Evolutionary conservation across 2,888 invertebrate species (phyloP).

Genomic region (Polydrusus pterygomalis): DNA sequence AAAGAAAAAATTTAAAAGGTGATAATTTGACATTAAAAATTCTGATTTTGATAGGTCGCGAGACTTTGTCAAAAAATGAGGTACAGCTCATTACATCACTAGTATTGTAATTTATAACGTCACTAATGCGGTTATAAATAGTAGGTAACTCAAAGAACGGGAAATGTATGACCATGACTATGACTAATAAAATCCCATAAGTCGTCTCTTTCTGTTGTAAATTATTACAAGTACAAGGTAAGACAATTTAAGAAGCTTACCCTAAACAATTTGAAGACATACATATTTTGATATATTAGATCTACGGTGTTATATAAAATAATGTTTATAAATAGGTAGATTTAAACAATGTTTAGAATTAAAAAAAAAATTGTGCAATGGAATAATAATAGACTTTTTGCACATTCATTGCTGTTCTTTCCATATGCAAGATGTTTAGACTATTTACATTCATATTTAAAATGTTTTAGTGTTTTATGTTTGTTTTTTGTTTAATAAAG

Average conservation of each 20-base stretch:
- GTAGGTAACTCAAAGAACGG: too few species aligned
- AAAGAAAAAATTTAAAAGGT: too few species aligned
- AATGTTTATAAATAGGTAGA: conserved; percentile 46
- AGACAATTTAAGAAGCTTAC: conserved; percentile 33
- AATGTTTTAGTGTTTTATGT: conserved; percentile 67
- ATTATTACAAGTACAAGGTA: too few species aligned
- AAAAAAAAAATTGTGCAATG: conserved; percentile 56
- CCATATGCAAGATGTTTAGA: conserved; percentile 71
- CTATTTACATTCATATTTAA: conserved; percentile 69
- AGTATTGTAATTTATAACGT: too few species aligned
- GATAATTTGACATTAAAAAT: too few species aligned
- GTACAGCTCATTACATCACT: too few species aligned
- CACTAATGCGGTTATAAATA: too few species aligned
- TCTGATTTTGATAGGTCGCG: too few species aligned
- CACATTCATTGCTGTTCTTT: conserved; percentile 71
- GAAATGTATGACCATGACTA: too few species aligned
- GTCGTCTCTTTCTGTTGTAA: too few species aligned
- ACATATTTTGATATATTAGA: conserved; percentile 64
- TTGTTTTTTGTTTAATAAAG: conserved; percentile 71
- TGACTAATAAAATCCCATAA: too few species aligned
- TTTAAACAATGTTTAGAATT: conserved; percentile 52
- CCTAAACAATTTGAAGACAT: conserved; percentile 49
- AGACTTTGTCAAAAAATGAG: too few species aligned
- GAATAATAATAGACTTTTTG: conserved; percentile 71
- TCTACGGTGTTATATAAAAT: conserved; percentile 45